Conservation (phyloP, 2,113 vertebrate genomes). For the Calyptomena viridis region DNA sequence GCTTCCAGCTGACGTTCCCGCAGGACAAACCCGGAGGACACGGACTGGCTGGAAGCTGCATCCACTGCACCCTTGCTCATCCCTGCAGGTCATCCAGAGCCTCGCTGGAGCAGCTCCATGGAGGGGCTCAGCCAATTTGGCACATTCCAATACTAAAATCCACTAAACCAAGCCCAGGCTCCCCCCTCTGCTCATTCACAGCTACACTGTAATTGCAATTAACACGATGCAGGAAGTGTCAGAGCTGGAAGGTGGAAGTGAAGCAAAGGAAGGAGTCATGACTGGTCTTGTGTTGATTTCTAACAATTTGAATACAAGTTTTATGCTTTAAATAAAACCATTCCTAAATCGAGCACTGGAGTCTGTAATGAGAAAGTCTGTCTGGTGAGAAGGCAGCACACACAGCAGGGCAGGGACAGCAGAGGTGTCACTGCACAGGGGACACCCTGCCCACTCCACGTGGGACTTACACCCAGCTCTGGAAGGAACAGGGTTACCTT, state of each 20-base stretch:
- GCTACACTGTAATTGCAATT: neutral
- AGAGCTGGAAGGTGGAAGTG: neutral
- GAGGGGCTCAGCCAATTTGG: neutral
- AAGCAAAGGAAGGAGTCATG: neutral
- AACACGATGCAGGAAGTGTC: neutral
- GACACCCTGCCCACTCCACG: neutral
- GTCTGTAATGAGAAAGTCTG: neutral
- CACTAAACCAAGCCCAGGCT: constrained; percentile 53
- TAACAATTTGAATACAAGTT: neutral
- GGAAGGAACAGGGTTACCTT: neutral
- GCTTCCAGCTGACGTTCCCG: neutral
- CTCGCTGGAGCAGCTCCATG: neutral
- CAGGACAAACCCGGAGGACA: neutral
- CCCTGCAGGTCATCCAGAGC: neutral
- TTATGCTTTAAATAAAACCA: constrained; percentile 54
- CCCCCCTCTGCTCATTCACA: neutral
- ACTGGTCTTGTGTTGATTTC: neutral
- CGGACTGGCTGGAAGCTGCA: neutral
- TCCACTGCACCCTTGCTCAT: neutral
- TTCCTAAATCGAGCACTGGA: neutral
- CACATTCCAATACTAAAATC: constrained; percentile 47
- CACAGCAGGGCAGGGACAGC: rapidly evolving
- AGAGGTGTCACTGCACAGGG: neutral
- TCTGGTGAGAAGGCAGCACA: neutral
- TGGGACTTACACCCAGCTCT: neutral